Evolutionary conservation across 2,888 invertebrate genomes (phyloP).

Genomic region (Nasonia oneida): DNA sequence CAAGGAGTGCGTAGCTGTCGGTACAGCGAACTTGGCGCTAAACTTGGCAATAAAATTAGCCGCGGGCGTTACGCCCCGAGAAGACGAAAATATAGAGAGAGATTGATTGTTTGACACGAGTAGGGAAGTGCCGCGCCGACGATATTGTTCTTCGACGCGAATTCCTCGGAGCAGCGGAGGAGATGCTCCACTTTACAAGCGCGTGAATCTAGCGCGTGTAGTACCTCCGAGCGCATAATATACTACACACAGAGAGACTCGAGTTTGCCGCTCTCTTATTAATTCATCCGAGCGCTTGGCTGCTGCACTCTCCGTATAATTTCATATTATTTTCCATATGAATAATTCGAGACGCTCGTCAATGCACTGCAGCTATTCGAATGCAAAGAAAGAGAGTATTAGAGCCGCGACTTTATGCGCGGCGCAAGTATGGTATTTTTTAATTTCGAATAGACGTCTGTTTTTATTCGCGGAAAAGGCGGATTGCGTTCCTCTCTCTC

Average conservation of each 20-base stretch:
- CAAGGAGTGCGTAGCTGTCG: background rate
- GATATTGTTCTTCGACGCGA: background rate
- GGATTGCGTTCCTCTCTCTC: background rate
- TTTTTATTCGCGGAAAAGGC: background rate
- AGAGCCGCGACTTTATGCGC: background rate
- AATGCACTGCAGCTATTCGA: background rate
- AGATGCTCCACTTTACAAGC: conserved; percentile 25
- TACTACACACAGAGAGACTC: background rate
- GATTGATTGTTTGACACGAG: conserved; percentile 32
- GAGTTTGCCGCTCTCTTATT: conserved; percentile 25
- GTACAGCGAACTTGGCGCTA: conserved; percentile 1
- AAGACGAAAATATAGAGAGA: background rate
- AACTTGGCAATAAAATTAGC: conserved; percentile 37
- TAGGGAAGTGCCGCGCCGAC: background rate
- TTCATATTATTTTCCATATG: conserved; percentile 32
- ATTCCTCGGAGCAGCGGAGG: background rate
- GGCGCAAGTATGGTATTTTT: background rate
- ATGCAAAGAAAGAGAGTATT: background rate
- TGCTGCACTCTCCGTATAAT: background rate
- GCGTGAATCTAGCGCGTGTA: background rate
- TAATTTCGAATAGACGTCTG: background rate
- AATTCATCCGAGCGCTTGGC: conserved; percentile 6
- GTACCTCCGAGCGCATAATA: background rate
- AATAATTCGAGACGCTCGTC: conserved; percentile 18
- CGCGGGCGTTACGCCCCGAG: conserved; percentile 8